Evolutionary conservation across 2,797 vertebrate genomes (phyloP).

Genomic region (Sus cebifrons): DNA sequence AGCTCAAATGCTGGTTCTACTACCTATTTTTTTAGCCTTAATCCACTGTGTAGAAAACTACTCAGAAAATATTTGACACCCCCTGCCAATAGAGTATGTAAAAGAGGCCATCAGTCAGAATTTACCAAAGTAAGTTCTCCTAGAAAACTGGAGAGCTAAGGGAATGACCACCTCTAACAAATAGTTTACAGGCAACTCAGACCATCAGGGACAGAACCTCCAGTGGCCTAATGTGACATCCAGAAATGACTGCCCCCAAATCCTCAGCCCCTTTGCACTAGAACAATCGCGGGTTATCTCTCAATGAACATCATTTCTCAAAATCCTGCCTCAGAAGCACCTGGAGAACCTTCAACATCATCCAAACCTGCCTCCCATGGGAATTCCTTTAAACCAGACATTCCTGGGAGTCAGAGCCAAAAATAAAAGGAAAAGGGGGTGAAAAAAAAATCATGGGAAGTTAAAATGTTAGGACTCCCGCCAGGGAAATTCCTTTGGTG

Average conservation of each 20-base stretch:
- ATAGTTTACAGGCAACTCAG: not conserved
- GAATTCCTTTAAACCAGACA: constrained; percentile 63
- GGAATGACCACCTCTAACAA: not conserved
- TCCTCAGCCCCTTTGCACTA: not conserved
- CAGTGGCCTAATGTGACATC: not conserved
- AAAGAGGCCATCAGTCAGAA: not conserved
- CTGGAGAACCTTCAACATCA: not conserved
- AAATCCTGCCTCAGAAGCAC: constrained; percentile 38
- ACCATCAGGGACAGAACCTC: not conserved
- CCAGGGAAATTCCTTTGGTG: constrained; percentile 77
- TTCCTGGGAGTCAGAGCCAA: constrained; percentile 26
- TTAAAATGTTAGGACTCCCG: constrained; percentile 44
- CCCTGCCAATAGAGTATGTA: not conserved
- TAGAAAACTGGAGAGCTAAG: not conserved
- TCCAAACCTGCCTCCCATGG: constrained; percentile 10
- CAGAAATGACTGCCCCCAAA: not conserved
- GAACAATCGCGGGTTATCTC: not conserved
- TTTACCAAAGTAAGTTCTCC: constrained; percentile 14
- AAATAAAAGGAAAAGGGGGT: constrained; percentile 48
- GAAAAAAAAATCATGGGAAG: constrained; percentile 20
- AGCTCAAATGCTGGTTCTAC: not conserved
- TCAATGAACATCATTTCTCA: constrained; percentile 16
- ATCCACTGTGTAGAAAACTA: not conserved
- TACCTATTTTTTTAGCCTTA: not conserved
- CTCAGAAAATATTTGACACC: not conserved